These are phyloP conservation scores for Anolis apletophallus DNA, from an alignment of 2,797 vertebrate genomes.

Conservation along the genomic window DNA sequence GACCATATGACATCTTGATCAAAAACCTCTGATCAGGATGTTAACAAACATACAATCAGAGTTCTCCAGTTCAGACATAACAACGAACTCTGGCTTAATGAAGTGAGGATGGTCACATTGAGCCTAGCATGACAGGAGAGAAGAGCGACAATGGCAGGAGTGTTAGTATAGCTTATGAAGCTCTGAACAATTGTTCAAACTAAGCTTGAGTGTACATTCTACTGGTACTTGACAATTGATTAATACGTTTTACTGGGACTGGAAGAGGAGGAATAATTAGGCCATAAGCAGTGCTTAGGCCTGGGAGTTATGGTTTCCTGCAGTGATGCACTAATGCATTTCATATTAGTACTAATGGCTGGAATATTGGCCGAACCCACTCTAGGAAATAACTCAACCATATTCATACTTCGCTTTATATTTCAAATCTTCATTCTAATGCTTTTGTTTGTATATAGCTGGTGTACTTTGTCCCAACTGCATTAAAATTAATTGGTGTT, in stretches of 20 bases:
- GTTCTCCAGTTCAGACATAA: background rate
- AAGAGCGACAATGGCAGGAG: background rate
- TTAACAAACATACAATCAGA: background rate
- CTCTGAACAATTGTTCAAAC: background rate
- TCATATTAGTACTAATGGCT: constrained; percentile 47
- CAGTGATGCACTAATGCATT: constrained; percentile 26
- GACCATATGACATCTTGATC: background rate
- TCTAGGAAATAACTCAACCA: constrained; percentile 37
- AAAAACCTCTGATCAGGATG: background rate
- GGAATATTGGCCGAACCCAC: constrained; percentile 29
- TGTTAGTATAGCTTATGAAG: background rate
- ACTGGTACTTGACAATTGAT: constrained; percentile 48
- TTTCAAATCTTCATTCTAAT: constrained; percentile 34
- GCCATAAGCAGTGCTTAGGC: constrained; percentile 36
- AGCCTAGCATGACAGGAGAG: background rate
- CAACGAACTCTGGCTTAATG: background rate
- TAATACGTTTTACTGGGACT: constrained; percentile 41
- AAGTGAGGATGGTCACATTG: background rate
- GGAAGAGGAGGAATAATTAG: constrained; percentile 25
- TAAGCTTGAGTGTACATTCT: constrained; percentile 25
- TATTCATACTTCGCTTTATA: background rate
- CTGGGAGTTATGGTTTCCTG: constrained; percentile 47
- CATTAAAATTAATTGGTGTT: constrained; percentile 33
- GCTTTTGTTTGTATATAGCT: constrained; percentile 17
- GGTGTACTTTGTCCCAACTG: constrained; percentile 35